A percentile compares a stretch with the other conserved stretches of the same genome.
phyloP scores from a whole-genome alignment of 2,888 invertebrate species.

The Eledona agricola region DNA sequence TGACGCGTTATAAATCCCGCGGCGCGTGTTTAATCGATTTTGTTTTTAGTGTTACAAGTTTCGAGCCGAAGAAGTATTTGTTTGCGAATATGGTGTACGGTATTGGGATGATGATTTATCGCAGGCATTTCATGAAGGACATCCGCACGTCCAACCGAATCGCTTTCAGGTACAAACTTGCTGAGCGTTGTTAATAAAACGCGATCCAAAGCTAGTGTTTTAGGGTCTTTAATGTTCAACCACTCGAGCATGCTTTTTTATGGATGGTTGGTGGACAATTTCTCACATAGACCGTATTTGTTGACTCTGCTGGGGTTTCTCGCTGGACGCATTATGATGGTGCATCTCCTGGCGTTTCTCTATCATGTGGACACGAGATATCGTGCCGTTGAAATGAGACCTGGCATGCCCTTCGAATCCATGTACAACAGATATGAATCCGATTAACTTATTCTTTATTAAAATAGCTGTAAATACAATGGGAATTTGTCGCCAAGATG shows the following conservation, averaged over 20 bases:
- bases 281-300: constrained; percentile 44
- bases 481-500: too few species aligned
- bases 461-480: too few species aligned
- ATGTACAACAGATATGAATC: too few species aligned
- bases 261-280: constrained; percentile 47
- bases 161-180: constrained; percentile 43
- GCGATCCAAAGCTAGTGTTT: too few species aligned
- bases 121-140: constrained; percentile 44
- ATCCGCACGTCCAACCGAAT: constrained; percentile 42
- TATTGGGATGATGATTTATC: constrained; percentile 44
- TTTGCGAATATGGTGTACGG: constrained; percentile 51
- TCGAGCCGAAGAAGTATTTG: constrained; percentile 33
- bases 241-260: constrained; percentile 53
- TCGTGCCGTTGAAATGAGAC: constrained; percentile 38
- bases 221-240: constrained; percentile 58
- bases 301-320: constrained; percentile 52
- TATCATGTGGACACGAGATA: constrained; percentile 57
- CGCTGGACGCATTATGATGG: constrained; percentile 55
- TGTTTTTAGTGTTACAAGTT: constrained; percentile 27
- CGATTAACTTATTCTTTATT: too few species aligned
- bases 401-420: constrained; percentile 45
- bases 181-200: too few species aligned
- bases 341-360: constrained; percentile 55
- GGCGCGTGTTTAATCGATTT: background rate
- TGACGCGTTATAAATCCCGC: constrained; percentile 36